phyloP scores from a whole-genome alignment of 2,797 vertebrate species.

The Pseudotriccus pelzelni region DNA sequence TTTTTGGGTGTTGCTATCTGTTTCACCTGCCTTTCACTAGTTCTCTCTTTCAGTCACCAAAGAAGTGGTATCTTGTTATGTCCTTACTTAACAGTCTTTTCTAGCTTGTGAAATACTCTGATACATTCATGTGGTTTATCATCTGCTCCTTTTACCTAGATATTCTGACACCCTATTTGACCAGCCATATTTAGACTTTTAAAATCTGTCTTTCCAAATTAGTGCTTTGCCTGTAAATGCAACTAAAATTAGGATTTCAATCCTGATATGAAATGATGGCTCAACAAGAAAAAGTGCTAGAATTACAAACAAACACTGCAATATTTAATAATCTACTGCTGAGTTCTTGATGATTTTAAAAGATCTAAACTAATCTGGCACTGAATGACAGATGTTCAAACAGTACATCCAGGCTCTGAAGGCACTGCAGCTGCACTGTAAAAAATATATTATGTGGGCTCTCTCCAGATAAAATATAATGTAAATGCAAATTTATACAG shows the following conservation, averaged over 20 bases:
- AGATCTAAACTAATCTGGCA: neutral
- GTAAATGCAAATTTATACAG: conserved; percentile 8
- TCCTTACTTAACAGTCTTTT: neutral
- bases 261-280: conserved; percentile 35
- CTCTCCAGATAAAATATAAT: conserved; percentile 27
- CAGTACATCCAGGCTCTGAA: neutral
- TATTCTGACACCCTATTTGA: neutral
- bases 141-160: neutral
- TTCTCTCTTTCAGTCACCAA: neutral
- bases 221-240: neutral
- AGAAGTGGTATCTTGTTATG: neutral
- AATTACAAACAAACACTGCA: conserved; percentile 10
- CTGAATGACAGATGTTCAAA: neutral
- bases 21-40: neutral
- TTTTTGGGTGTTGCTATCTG: neutral
- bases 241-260: conserved; percentile 34
- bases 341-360: neutral
- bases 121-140: neutral
- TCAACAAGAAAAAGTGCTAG: conserved; percentile 1
- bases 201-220: neutral
- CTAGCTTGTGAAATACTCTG: neutral
- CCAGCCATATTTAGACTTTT: neutral
- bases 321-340: neutral
- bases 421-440: neutral
- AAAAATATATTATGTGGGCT: neutral